phyloP scores from a whole-genome alignment of 2,888 invertebrate genomes.

The Agrypnus murinus region DNA sequence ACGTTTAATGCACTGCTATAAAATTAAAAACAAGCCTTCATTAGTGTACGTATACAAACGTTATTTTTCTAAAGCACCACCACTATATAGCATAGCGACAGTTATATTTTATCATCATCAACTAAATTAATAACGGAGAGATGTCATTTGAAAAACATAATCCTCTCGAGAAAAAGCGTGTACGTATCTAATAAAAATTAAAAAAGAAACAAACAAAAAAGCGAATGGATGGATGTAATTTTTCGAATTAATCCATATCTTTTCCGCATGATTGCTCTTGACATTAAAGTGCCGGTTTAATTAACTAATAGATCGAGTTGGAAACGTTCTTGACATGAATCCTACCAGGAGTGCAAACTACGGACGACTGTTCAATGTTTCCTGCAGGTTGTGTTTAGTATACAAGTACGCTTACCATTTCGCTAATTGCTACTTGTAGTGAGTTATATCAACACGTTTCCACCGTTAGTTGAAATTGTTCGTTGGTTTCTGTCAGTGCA shows the following conservation, averaged over 20 bases:
- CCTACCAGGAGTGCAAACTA: constrained; percentile 25
- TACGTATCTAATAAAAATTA: background rate
- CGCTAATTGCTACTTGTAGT: constrained; percentile 30
- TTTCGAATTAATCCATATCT: constrained; percentile 29
- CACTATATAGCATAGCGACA: no score
- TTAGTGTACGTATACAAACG: no score
- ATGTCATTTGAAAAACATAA: constrained; percentile 11
- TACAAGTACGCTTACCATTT: constrained; percentile 29
- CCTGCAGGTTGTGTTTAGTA: constrained; percentile 20
- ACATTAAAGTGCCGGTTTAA: constrained; percentile 39
- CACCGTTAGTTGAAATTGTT: constrained; percentile 24
- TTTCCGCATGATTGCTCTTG: constrained; percentile 30
- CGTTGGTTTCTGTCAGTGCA: constrained; percentile 29
- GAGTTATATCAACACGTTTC: constrained; percentile 31
- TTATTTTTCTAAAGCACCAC: no score
- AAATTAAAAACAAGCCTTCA: no score
- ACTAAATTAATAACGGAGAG: constrained; percentile 26
- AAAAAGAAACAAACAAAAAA: background rate
- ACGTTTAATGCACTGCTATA: no score
- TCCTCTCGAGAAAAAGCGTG: background rate
- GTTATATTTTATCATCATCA: constrained; percentile 12
- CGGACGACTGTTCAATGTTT: constrained; percentile 26
- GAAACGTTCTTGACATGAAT: constrained; percentile 28
- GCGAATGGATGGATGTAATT: constrained; percentile 13
- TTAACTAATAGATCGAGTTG: constrained; percentile 38